phyloP scores from a whole-genome alignment of 2,797 vertebrate genomes.

The Tiaroga cobitis region DNA sequence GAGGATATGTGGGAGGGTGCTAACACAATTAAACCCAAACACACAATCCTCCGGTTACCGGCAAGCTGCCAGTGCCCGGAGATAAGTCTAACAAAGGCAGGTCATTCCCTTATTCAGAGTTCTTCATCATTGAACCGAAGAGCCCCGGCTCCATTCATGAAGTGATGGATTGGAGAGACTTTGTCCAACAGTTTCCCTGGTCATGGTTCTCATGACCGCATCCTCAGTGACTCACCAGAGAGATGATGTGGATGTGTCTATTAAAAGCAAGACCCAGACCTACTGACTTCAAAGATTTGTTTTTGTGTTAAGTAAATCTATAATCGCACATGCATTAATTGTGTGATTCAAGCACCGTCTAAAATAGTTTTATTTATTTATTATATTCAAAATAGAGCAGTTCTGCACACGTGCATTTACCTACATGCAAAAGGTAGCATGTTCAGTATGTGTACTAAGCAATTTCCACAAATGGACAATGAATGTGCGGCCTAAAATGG shows the following conservation, averaged over 20 bases:
- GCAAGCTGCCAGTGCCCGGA: constrained; percentile 67
- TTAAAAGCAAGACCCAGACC: constrained; percentile 22
- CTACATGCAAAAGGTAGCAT: background rate
- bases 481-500: background rate
- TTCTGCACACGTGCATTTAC: background rate
- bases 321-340: constrained; percentile 1
- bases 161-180: constrained; percentile 41
- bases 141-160: constrained; percentile 43
- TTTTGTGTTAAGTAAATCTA: background rate
- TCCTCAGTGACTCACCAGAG: constrained; percentile 41
- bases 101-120: constrained; percentile 66
- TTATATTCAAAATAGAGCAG: background rate
- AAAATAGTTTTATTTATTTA: background rate
- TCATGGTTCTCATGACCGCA: constrained; percentile 36
- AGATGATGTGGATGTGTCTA: constrained; percentile 24
- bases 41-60: constrained; percentile 74
- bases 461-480: background rate
- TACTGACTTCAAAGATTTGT: background rate
- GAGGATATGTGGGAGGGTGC: constrained; percentile 77
- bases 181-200: constrained; percentile 20
- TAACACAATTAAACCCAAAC: constrained; percentile 82
- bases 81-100: constrained; percentile 73
- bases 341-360: background rate
- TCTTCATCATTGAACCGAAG: constrained; percentile 46
- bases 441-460: background rate